Evolutionary conservation across 1,140 invertebrate species (phyloP), one percentile per base, ranked within the genome.

Genomic region (Drosophila mayri): DNA sequence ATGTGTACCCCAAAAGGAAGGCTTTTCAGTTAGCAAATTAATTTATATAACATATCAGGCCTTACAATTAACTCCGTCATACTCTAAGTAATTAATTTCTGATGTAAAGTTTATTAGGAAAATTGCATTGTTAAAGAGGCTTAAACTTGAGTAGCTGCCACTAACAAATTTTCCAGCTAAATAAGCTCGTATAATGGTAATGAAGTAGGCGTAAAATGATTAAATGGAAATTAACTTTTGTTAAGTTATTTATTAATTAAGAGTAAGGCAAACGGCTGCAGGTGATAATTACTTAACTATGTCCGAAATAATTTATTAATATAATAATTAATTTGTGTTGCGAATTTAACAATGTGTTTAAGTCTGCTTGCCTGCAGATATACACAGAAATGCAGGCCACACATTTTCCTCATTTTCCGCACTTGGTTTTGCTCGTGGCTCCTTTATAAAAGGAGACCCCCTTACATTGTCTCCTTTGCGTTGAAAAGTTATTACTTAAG

Each of bases 401-500:
- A 50, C 43, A 38, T 78, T 49, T 38, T 37, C 35, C 52, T 18
- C 25, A 49, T 59, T 37, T 59, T 59, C 16, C 38, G 28, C 38
- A 32, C 35, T 55, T 55, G 14, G 20, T 18, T 30, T 68, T 59
- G 6, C 14, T 30, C 16, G 11, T 5, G 14, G 18, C 11, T 32
- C 28, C 63, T 20, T 28, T 35, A 12, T 62, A 30, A 62, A 32
- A 46, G 25, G 30, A 28, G 30, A 28, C 16, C 20, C 3, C 22
- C 30, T 14, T 46, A 44, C 66, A 72, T 71, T 72, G 52, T 71
- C 58, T 63, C 70, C 30, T 46, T 61, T 43, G n/a, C 74, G 40
- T 57, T 47, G 76, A 71, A 58, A 78, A 79, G 75, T 71, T 88
- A 65, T 68, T 76, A 73, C 50, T 70, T 73, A 86, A 82, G 65